These are phyloP conservation scores for Phasia obesa DNA, from an alignment of 2,888 invertebrate species.

Conservation along the genomic window DNA sequence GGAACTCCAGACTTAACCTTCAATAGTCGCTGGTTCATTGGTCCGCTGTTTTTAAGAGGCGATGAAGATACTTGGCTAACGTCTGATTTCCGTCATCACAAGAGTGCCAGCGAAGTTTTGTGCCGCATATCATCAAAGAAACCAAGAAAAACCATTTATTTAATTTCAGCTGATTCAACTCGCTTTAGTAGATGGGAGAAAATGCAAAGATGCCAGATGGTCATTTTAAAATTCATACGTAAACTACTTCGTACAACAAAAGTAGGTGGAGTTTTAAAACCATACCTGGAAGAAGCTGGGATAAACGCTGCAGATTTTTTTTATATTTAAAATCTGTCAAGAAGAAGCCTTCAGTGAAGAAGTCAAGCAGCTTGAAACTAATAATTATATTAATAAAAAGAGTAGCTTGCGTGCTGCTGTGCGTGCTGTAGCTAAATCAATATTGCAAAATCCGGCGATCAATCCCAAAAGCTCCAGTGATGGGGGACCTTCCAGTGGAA, in stretches of 20 bases:
- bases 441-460: no score
- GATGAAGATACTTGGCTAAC: conserved; percentile 7
- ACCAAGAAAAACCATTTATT: neutral
- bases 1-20: neutral
- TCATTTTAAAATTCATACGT: neutral
- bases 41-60: neutral
- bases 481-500: no score
- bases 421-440: no score
- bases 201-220: conserved; percentile 8
- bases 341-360: conserved; percentile 38
- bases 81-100: neutral
- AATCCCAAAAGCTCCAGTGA: no score
- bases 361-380: neutral
- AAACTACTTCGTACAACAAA: neutral
- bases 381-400: neutral
- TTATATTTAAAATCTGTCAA: conserved; percentile 7
- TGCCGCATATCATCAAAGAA: neutral
- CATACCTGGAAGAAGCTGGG: neutral
- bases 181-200: conserved; percentile 48
- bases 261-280: neutral
- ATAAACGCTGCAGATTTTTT: neutral
- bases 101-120: neutral
- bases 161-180: conserved; percentile 4
- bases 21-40: neutral
- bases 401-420: neutral